phyloP scores from a whole-genome alignment of 2,113 vertebrate species.

The Myxocyprinus asiaticus region DNA sequence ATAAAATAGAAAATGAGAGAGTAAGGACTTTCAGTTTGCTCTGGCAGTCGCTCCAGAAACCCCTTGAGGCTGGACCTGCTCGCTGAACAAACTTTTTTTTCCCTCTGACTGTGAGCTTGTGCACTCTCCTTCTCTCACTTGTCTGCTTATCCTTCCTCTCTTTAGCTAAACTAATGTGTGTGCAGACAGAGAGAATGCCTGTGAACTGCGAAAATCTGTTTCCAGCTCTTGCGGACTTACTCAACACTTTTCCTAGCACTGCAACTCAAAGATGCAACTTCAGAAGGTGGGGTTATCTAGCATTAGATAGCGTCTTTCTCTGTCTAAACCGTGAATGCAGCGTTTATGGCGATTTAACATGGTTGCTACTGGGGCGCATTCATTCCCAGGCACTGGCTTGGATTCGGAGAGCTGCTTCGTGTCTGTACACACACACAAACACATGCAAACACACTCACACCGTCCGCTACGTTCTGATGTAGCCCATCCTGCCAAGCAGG shows the following conservation, averaged over 20 bases:
- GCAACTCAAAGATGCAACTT: neutral
- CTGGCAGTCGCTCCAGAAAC: constrained; percentile 71
- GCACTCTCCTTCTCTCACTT: constrained; percentile 27
- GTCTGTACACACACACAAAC: constrained; percentile 42
- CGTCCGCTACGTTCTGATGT: neutral
- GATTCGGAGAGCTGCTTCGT: neutral
- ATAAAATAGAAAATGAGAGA: constrained; percentile 45
- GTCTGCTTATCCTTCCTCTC: constrained; percentile 17
- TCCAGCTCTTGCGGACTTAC: too few relatives aligned
- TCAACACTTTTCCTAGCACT: neutral
- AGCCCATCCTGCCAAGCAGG: neutral
- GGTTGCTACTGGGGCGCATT: constrained; percentile 64
- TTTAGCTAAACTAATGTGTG: constrained; percentile 47
- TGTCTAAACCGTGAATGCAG: neutral
- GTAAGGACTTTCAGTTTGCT: constrained; percentile 74
- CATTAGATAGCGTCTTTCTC: constrained; percentile 6
- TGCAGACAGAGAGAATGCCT: too few relatives aligned
- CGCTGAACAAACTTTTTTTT: constrained; percentile 71
- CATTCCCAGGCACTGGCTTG: constrained; percentile 60
- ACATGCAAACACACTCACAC: neutral
- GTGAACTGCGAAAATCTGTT: too few relatives aligned
- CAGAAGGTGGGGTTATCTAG: neutral
- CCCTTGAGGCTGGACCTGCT: constrained; percentile 69
- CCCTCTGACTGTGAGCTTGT: constrained; percentile 59
- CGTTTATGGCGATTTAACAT: constrained; percentile 60